These are phyloP conservation scores for Nyleta sp. DNA, from an alignment of 2,888 invertebrate species.

Conservation along the genomic window DNA sequence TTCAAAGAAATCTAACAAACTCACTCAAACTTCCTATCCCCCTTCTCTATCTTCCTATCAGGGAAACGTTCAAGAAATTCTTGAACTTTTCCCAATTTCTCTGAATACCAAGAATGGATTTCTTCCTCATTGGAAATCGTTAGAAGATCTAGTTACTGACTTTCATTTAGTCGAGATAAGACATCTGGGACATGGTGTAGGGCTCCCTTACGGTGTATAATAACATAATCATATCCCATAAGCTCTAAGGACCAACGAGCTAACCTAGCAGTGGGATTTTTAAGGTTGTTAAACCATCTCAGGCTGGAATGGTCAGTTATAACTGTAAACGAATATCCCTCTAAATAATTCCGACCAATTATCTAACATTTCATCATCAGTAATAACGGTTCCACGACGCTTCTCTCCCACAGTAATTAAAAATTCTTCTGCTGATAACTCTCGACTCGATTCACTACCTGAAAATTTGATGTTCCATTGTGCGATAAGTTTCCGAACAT, in stretches of 20 bases:
- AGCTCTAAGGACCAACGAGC: constrained; percentile 11
- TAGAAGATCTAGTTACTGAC: too few species aligned
- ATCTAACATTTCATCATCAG: neutral
- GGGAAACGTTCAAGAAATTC: neutral
- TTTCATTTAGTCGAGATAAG: constrained; percentile 6
- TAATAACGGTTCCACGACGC: neutral
- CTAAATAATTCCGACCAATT: too few species aligned
- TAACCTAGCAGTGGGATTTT: constrained; percentile 2
- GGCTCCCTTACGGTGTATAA: constrained; percentile 11
- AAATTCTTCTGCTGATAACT: neutral
- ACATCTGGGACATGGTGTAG: constrained; percentile 17
- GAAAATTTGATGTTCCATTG: neutral
- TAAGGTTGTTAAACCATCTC: constrained; percentile 7
- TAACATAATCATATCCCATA: neutral
- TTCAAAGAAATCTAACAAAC: too few species aligned
- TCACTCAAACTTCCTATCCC: too few species aligned
- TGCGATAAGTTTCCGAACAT: neutral
- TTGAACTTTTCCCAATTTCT: neutral
- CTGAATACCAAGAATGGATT: neutral
- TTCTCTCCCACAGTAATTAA: neutral
- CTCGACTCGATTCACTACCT: neutral
- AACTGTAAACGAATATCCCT: neutral
- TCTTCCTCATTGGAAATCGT: neutral
- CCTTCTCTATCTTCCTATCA: neutral
- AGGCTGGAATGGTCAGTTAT: constrained; percentile 14